These are phyloP conservation scores for Phyllotreta cruciferae DNA, from an alignment of 2,888 invertebrate genomes.

Conservation along the genomic window DNA sequence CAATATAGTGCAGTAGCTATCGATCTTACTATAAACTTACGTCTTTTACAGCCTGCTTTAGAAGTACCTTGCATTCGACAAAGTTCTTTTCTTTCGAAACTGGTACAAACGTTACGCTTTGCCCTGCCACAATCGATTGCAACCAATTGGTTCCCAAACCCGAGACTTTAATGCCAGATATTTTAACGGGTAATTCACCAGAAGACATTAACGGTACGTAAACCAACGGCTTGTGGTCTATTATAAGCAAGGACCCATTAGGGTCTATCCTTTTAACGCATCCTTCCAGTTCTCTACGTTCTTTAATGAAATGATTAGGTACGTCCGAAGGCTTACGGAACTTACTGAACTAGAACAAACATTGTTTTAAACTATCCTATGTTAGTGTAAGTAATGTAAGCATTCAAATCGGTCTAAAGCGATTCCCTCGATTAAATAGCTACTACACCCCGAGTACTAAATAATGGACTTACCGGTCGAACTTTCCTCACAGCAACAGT, in stretches of 20 bases:
- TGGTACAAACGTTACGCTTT: slow-evolving; percentile 58
- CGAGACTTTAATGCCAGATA: slow-evolving; percentile 62
- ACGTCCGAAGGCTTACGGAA: slow-evolving; percentile 58
- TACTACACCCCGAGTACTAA: not conserved
- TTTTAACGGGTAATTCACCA: slow-evolving; percentile 62
- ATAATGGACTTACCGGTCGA: slow-evolving; percentile 61
- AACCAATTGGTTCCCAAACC: slow-evolving; percentile 62
- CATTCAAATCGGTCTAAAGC: too few species aligned
- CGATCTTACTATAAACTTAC: slow-evolving; percentile 40
- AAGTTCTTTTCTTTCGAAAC: slow-evolving; percentile 57
- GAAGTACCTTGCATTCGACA: slow-evolving; percentile 60
- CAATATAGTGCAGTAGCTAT: not conserved
- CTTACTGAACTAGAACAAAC: slow-evolving; percentile 56
- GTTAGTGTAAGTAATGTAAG: slow-evolving; percentile 1
- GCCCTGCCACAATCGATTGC: slow-evolving; percentile 57
- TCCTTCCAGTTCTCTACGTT: slow-evolving; percentile 56
- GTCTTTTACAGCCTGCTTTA: slow-evolving; percentile 52
- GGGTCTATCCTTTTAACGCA: slow-evolving; percentile 58
- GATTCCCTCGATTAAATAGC: not conserved
- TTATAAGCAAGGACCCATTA: slow-evolving; percentile 56
- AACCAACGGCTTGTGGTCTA: slow-evolving; percentile 59
- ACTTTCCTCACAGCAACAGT: slow-evolving; percentile 62
- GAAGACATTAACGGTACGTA: slow-evolving; percentile 47
- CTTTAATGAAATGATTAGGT: slow-evolving; percentile 57
- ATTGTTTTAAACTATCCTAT: slow-evolving; percentile 4